Evolutionary conservation across 2,888 invertebrate genomes (phyloP).

Genomic region (Pediacus dermestoides): DNA sequence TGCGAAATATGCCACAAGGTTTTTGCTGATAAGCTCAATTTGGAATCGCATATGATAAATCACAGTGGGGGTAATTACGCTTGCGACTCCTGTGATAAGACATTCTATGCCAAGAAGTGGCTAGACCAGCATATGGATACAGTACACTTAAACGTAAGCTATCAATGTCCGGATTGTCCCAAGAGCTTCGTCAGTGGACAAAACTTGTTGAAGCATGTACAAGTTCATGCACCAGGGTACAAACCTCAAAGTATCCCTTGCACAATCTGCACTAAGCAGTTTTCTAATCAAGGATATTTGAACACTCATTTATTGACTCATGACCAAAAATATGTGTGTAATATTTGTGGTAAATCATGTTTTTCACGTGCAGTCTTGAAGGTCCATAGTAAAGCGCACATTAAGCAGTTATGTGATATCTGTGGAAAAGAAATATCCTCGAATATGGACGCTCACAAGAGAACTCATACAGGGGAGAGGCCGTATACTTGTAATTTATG

Average conservation of each 20-base stretch:
- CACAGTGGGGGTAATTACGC: slow-evolving; percentile 20
- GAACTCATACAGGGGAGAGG: slow-evolving; percentile 52
- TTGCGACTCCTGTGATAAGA: slow-evolving; percentile 32
- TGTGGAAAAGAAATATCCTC: slow-evolving; percentile 52
- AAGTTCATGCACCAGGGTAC: no score
- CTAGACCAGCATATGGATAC: slow-evolving; percentile 18
- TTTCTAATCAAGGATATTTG: slow-evolving; percentile 17
- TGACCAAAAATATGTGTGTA: no score
- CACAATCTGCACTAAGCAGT: slow-evolving; percentile 20
- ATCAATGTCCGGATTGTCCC: slow-evolving; percentile 26
- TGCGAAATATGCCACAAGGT: slow-evolving; percentile 25
- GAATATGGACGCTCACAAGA: slow-evolving; percentile 54
- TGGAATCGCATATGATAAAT: slow-evolving; percentile 21
- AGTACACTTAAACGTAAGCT: slow-evolving; percentile 17
- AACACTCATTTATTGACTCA: slow-evolving; percentile 20
- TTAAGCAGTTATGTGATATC: slow-evolving; percentile 11
- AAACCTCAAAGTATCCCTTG: no score
- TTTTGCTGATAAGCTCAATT: slow-evolving; percentile 16
- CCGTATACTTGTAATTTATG: slow-evolving; percentile 34
- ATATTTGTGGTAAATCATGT: slow-evolving; percentile 22
- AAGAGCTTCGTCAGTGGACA: slow-evolving; percentile 20
- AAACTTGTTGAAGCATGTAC: slow-evolving; percentile 21
- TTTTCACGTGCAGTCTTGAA: no score
- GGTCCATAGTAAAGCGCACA: no score
- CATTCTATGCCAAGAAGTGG: slow-evolving; percentile 17